phyloP scores from a whole-genome alignment of 2,888 invertebrate species.

The Parnassius smintheus region DNA sequence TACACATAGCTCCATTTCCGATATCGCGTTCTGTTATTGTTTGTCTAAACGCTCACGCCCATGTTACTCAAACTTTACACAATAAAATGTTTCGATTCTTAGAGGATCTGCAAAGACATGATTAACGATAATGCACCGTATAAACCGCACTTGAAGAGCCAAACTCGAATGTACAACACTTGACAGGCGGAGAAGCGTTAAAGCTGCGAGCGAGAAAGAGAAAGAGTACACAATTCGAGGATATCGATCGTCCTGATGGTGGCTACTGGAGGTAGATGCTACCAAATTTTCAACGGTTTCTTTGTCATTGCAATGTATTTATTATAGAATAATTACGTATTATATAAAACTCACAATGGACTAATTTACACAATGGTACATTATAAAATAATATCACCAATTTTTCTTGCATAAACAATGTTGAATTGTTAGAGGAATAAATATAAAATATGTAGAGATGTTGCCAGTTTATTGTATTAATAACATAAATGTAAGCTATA shows the following conservation, averaged over 20 bases:
- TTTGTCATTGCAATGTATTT: slow-evolving; percentile 20
- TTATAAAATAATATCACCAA: no score
- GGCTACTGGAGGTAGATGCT: slow-evolving; percentile 22
- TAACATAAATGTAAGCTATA: no score
- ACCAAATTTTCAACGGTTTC: slow-evolving; percentile 24
- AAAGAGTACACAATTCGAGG: slow-evolving; percentile 35
- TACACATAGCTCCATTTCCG: slow-evolving; percentile 6
- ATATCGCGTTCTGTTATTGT: slow-evolving; percentile 10
- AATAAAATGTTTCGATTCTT: slow-evolving; percentile 24
- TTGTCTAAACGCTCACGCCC: slow-evolving; percentile 23
- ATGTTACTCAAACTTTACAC: slow-evolving; percentile 22
- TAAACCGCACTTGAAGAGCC: slow-evolving; percentile 10
- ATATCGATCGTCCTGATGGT: slow-evolving; percentile 36
- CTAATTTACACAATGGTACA: neutral
- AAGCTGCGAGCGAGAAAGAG: slow-evolving; percentile 29
- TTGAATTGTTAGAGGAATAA: no score
- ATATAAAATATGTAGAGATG: no score
- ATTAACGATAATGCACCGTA: slow-evolving; percentile 15
- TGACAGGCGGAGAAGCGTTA: slow-evolving; percentile 23
- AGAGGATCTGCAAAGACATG: slow-evolving; percentile 12
- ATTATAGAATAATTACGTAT: slow-evolving; percentile 3
- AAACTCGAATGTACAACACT: slow-evolving; percentile 18
- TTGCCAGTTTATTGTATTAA: no score
- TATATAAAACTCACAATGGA: slow-evolving; percentile 10
- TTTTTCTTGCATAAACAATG: no score